These are phyloP conservation scores for Pongo abelii DNA, from an alignment of 2,113 vertebrate genomes.

Conservation along the genomic window DNA sequence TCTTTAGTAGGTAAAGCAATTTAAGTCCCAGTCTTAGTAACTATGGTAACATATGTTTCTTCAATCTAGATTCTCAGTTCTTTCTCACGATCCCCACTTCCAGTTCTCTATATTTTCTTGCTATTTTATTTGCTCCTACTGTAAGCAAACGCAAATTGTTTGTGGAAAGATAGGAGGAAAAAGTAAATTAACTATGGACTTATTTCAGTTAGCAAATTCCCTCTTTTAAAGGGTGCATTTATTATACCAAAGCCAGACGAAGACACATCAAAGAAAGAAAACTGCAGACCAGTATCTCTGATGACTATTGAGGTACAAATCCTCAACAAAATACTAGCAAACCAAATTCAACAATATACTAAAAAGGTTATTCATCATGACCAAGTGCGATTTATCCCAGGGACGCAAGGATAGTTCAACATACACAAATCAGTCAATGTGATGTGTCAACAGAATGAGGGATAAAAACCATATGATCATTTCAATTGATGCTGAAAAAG, in stretches of 20 bases:
- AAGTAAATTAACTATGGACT: neutral
- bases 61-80: neutral
- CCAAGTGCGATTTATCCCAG: too few species aligned
- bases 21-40: neutral
- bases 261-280: too few species aligned
- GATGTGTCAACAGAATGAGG: too few species aligned
- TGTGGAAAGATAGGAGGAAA: constrained; percentile 15
- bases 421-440: too few species aligned
- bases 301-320: too few species aligned
- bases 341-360: too few species aligned
- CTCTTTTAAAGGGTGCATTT: constrained; percentile 16
- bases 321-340: too few species aligned
- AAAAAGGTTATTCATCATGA: too few species aligned
- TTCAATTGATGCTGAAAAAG: too few species aligned
- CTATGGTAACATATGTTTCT: neutral
- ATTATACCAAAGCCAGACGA: neutral
- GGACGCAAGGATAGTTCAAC: too few species aligned
- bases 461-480: too few species aligned
- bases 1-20: neutral
- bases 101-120: neutral
- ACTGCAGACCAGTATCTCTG: too few species aligned
- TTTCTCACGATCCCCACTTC: neutral
- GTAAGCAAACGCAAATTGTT: constrained; percentile 30
- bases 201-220: neutral
- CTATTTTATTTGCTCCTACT: neutral